These are phyloP conservation scores for Sinelater perroti DNA, from an alignment of 2,888 invertebrate genomes.

Conservation along the genomic window DNA sequence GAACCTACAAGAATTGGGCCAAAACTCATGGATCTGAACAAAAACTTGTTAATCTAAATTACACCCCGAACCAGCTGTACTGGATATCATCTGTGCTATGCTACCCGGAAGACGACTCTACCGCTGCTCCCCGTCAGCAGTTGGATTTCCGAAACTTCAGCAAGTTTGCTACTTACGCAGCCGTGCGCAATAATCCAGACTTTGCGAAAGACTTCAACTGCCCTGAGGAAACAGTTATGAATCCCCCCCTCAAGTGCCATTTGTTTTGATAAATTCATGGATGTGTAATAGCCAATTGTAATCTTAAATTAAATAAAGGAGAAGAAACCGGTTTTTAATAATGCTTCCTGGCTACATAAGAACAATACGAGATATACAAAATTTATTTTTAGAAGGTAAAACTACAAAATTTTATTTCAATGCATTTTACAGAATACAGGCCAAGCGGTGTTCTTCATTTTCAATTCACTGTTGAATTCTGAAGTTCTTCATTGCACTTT, in stretches of 20 bases:
- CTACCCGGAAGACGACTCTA: neutral
- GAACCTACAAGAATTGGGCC: constrained; percentile 72
- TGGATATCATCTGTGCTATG: constrained; percentile 51
- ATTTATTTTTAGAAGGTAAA: too few relatives aligned
- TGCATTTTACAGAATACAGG: too few relatives aligned
- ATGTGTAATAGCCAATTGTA: too few relatives aligned
- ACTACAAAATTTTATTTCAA: too few relatives aligned
- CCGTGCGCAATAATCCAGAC: constrained; percentile 9
- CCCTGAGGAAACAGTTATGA: constrained; percentile 6
- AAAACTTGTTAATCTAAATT: constrained; percentile 75
- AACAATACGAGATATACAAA: too few relatives aligned
- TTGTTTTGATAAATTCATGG: neutral
- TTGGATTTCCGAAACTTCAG: neutral
- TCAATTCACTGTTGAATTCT: too few relatives aligned
- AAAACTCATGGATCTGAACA: constrained; percentile 70
- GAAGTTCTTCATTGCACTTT: too few relatives aligned
- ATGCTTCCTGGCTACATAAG: too few relatives aligned
- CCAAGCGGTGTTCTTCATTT: too few relatives aligned
- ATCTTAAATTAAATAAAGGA: too few relatives aligned
- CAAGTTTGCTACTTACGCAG: neutral
- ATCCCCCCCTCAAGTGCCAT: constrained; percentile 13
- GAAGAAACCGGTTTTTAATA: too few relatives aligned
- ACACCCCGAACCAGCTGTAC: constrained; percentile 67
- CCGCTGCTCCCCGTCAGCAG: neutral
- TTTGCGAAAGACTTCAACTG: constrained; percentile 27